These are phyloP conservation scores for Caenorhabditis sulstoni DNA, from an alignment of 2,888 invertebrate species.

Conservation along the genomic window DNA sequence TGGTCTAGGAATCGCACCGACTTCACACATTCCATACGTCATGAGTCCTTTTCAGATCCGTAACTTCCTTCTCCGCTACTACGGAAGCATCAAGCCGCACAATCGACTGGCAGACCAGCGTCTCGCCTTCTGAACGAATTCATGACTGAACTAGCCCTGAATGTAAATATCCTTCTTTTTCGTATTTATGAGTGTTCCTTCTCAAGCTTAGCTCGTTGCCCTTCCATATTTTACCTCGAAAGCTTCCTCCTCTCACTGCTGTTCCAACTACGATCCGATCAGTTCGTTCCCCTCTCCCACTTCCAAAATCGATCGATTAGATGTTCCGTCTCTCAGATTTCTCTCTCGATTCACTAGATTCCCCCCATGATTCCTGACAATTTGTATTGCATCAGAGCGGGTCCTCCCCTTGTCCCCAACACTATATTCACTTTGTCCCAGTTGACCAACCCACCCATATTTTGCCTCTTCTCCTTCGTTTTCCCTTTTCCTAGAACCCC, in stretches of 20 bases:
- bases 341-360: conserved; percentile 39
- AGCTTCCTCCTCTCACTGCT: neutral
- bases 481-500: conserved; percentile 19
- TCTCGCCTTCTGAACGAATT: conserved; percentile 61
- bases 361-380: conserved; percentile 46
- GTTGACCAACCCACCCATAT: conserved; percentile 52
- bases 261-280: conserved; percentile 12
- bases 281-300: conserved; percentile 17
- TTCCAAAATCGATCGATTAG: conserved; percentile 35
- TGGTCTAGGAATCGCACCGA: too few relatives aligned
- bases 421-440: conserved; percentile 42
- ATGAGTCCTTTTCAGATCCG: conserved; percentile 69
- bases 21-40: neutral
- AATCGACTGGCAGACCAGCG: conserved; percentile 72
- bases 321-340: conserved; percentile 15
- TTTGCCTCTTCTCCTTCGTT: conserved; percentile 39
- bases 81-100: conserved; percentile 78
- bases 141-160: conserved; percentile 7
- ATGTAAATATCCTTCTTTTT: conserved; percentile 40
- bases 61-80: conserved; percentile 80
- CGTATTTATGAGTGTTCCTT: conserved; percentile 43
- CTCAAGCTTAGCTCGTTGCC: conserved; percentile 34
- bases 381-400: conserved; percentile 38
- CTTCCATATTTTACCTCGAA: conserved; percentile 29
- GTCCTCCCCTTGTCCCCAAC: conserved; percentile 30